These are phyloP conservation scores for Hemicordylus capensis DNA, from an alignment of 2,113 vertebrate species.

Conservation along the genomic window DNA sequence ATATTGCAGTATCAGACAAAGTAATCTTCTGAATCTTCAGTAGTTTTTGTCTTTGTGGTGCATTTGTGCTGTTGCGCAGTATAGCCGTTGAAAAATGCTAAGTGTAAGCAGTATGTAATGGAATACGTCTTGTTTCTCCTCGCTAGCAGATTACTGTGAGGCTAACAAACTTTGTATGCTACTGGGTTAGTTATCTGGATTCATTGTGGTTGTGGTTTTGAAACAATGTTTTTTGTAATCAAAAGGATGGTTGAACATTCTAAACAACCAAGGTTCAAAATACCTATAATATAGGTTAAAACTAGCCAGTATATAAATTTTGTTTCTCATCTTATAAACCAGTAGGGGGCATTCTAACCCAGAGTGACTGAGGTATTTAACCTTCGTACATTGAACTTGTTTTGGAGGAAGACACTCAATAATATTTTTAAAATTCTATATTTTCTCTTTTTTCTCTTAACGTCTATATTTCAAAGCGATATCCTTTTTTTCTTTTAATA, in stretches of 20 bases:
- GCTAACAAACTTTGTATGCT: neutral
- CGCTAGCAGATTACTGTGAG: neutral
- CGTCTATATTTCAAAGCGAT: neutral
- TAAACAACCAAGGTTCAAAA: neutral
- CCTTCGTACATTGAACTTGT: neutral
- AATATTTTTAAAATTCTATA: neutral
- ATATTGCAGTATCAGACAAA: neutral
- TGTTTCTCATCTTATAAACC: slow-evolving; percentile 32
- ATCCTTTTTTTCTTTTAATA: neutral
- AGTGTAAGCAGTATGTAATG: neutral
- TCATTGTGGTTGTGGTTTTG: neutral
- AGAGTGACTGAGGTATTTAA: slow-evolving; percentile 6
- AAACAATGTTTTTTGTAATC: neutral
- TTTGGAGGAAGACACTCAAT: neutral
- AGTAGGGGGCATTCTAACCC: slow-evolving; percentile 63
- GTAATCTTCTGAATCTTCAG: neutral
- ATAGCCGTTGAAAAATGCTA: neutral
- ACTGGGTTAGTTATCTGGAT: neutral
- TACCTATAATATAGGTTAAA: neutral
- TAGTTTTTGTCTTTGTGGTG: neutral
- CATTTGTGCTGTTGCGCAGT: neutral
- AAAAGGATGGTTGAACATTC: neutral
- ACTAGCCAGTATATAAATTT: neutral
- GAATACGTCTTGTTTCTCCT: neutral
- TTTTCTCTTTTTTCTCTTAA: too few species aligned